Evolutionary conservation across 2,113 vertebrate species (phyloP).

Genomic region (Prochilodus magdalenae): DNA sequence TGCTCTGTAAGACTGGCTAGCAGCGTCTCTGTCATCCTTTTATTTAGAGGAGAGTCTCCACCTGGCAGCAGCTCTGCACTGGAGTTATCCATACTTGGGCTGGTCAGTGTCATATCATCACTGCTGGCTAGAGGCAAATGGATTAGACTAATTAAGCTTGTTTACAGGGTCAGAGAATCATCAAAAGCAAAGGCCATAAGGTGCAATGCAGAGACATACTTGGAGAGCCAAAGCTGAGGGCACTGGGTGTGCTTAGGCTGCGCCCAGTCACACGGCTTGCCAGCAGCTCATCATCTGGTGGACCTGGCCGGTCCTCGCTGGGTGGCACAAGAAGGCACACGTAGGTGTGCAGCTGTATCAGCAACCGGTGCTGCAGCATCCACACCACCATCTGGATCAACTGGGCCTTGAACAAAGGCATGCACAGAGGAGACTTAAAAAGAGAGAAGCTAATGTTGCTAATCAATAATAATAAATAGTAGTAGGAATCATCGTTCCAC

Average conservation of each 20-base stretch:
- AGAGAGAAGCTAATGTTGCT: neutral
- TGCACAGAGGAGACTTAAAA: neutral
- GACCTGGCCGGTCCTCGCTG: slow-evolving; percentile 80
- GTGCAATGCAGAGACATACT: slow-evolving; percentile 77
- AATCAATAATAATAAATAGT: too few relatives aligned
- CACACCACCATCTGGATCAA: slow-evolving; percentile 99
- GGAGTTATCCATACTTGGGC: slow-evolving; percentile 98
- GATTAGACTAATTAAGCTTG: neutral
- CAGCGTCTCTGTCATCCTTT: slow-evolving; percentile 93
- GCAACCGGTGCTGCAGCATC: slow-evolving; percentile 93
- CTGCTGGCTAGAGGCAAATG: slow-evolving; percentile 84
- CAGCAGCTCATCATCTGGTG: slow-evolving; percentile 83
- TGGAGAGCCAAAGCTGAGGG: slow-evolving; percentile 96
- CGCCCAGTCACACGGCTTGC: slow-evolving; percentile 84
- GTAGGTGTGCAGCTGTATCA: slow-evolving; percentile 96
- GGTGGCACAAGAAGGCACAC: slow-evolving; percentile 93
- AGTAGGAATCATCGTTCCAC: too few relatives aligned
- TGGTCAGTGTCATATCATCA: slow-evolving; percentile 98
- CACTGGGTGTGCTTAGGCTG: slow-evolving; percentile 93
- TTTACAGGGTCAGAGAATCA: neutral
- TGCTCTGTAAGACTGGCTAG: slow-evolving; percentile 92
- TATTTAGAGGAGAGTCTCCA: slow-evolving; percentile 93
- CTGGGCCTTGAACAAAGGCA: slow-evolving; percentile 81
- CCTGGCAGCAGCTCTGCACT: slow-evolving; percentile 93
- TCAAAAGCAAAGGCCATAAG: neutral